Conservation (phyloP, 1,140 invertebrate genomes). For the Leptoteleia sp. region DNA sequence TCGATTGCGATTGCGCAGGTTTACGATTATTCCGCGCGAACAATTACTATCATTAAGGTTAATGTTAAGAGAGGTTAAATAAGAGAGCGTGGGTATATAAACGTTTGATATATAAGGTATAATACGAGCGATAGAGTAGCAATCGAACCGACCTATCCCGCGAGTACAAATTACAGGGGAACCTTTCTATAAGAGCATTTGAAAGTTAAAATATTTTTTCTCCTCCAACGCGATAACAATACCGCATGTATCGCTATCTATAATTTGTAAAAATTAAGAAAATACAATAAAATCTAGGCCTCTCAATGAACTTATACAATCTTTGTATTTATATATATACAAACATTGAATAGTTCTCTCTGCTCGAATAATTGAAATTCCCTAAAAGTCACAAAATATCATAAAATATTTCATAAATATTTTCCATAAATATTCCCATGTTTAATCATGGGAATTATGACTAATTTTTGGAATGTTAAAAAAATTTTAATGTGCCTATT, state of each 20-base stretch:
- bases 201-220: slow-evolving; percentile 36
- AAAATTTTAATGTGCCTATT: too few species aligned
- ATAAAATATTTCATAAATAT: too few species aligned
- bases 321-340: too few species aligned
- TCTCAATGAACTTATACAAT: too few species aligned
- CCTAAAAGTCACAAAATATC: too few species aligned
- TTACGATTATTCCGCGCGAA: slow-evolving; percentile 22
- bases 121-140: slow-evolving; percentile 32
- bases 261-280: too few species aligned
- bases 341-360: too few species aligned
- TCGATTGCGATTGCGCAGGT: slow-evolving; percentile 30
- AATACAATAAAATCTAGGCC: background rate
- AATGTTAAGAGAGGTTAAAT: slow-evolving; percentile 60
- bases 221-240: background rate
- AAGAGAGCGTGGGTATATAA: slow-evolving; percentile 61
- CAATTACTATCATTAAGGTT: slow-evolving; percentile 58
- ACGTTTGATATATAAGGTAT: slow-evolving; percentile 37
- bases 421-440: too few species aligned
- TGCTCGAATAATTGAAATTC: too few species aligned
- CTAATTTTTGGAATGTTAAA: too few species aligned
- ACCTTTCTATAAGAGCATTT: slow-evolving; percentile 11
- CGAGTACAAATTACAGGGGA: slow-evolving; percentile 31
- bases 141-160: slow-evolving; percentile 28
- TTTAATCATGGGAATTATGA: too few species aligned
- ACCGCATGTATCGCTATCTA: background rate